A percentile compares a stretch with the other conserved stretches of the same genome.
These are phyloP conservation scores for Axis porcinus DNA, from an alignment of 2,113 vertebrate species.

Conservation along the genomic window DNA sequence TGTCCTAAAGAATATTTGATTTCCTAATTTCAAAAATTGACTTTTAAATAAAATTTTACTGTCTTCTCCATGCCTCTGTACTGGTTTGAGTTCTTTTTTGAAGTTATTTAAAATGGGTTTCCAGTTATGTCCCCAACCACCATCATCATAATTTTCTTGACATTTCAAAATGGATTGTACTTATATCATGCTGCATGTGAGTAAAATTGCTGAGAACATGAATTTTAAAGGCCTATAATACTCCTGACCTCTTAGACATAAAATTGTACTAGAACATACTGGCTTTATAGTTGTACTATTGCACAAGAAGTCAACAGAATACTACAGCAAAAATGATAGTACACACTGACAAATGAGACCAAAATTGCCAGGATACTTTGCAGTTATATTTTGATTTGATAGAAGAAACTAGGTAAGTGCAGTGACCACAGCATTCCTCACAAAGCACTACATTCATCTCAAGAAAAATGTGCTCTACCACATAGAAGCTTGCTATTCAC, in stretches of 20 bases:
- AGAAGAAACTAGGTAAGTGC: background rate
- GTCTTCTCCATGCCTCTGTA: background rate
- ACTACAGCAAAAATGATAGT: background rate
- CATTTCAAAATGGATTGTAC: background rate
- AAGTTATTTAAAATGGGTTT: background rate
- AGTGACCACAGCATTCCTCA: background rate
- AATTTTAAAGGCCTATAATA: slow-evolving; percentile 3
- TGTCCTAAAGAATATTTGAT: background rate
- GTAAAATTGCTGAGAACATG: background rate
- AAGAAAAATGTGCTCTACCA: background rate
- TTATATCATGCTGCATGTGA: background rate
- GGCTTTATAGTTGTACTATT: slow-evolving; percentile 69
- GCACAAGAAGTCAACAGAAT: slow-evolving; percentile 60
- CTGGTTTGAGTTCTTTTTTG: background rate
- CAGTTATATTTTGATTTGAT: background rate
- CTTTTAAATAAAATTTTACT: background rate
- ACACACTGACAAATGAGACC: background rate
- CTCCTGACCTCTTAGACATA: background rate
- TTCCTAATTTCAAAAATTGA: background rate
- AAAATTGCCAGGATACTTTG: background rate
- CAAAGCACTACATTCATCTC: background rate
- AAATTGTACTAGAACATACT: background rate
- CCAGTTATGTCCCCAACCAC: background rate
- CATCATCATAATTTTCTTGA: background rate
- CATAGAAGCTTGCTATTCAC: background rate